These are phyloP conservation scores for Melitaea cinxia DNA, from an alignment of 1,140 invertebrate genomes.

Conservation along the genomic window DNA sequence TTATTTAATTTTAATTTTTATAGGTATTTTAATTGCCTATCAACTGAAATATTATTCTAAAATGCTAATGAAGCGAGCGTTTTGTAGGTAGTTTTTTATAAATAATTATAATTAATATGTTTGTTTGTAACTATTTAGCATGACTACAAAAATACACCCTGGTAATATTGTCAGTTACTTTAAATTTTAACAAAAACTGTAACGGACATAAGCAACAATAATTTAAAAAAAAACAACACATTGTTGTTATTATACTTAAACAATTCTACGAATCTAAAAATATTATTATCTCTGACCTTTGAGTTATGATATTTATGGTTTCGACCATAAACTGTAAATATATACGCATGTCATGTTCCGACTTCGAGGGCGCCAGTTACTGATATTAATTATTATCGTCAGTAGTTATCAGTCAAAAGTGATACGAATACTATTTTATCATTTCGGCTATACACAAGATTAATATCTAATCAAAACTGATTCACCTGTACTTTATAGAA, in stretches of 20 bases:
- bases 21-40: slow-evolving; percentile 12
- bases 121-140: background rate
- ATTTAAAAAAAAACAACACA: too few relatives aligned
- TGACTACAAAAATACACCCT: background rate
- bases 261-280: too few relatives aligned
- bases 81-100: background rate
- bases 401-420: background rate
- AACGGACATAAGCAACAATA: too few relatives aligned
- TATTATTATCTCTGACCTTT: too few relatives aligned
- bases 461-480: slow-evolving; percentile 32
- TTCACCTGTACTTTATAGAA: slow-evolving; percentile 20
- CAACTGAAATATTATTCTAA: background rate
- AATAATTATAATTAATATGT: background rate
- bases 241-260: too few relatives aligned
- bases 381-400: background rate
- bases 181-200: too few relatives aligned
- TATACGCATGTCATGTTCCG: slow-evolving; percentile 4
- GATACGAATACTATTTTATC: slow-evolving; percentile 21
- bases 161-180: too few relatives aligned
- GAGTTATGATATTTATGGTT: too few relatives aligned
- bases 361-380: slow-evolving; percentile 18
- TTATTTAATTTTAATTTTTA: slow-evolving; percentile 3
- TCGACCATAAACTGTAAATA: background rate
- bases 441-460: slow-evolving; percentile 17
- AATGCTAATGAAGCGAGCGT: background rate